Evolutionary conservation across 2,797 vertebrate genomes (phyloP).

Genomic region (Dermochelys coriacea): DNA sequence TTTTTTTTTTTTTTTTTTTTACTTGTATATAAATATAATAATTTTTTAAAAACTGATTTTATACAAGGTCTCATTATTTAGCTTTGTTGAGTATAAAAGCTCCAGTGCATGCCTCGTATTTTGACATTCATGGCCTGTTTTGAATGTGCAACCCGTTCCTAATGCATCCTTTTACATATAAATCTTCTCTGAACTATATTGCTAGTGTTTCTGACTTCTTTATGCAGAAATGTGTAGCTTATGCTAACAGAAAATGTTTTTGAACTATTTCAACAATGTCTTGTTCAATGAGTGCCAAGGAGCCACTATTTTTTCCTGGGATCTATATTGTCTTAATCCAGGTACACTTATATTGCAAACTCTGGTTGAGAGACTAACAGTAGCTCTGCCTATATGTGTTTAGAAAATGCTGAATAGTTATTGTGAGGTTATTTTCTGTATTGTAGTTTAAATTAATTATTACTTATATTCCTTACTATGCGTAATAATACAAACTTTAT

Average conservation of each 20-base stretch:
- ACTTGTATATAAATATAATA: neutral
- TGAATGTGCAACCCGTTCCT: neutral
- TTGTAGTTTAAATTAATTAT: neutral
- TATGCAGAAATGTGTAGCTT: neutral
- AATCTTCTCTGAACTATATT: neutral
- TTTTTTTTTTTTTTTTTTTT: neutral
- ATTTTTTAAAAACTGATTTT: neutral
- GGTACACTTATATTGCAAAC: accelerated
- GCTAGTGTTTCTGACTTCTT: neutral
- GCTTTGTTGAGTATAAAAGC: neutral
- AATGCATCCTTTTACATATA: neutral
- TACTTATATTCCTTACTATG: too few relatives aligned
- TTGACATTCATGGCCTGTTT: neutral
- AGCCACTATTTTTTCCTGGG: neutral
- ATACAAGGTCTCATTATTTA: neutral
- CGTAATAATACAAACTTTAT: too few relatives aligned
- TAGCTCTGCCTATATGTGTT: neutral
- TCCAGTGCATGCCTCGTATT: neutral
- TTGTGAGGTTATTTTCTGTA: neutral
- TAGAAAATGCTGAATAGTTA: neutral
- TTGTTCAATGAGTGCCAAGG: neutral
- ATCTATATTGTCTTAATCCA: accelerated
- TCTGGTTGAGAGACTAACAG: neutral
- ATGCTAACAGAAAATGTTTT: neutral
- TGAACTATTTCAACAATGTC: accelerated